Evolutionary conservation across 2,888 invertebrate species (phyloP).

Genomic region (Drosophila leonis): DNA sequence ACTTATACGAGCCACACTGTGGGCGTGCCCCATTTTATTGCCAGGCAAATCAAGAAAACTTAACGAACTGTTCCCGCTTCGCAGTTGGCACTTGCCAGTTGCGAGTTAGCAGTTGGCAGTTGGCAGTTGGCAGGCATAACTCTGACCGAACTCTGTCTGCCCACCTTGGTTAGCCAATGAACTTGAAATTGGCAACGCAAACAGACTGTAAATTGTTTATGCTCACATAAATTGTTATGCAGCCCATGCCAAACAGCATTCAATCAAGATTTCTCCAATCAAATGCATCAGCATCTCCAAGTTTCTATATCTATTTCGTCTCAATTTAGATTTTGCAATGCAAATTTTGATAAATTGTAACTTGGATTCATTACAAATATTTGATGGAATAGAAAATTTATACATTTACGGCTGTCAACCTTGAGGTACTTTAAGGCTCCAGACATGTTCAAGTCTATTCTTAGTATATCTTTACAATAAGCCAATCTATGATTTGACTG

Average conservation of each 20-base stretch:
- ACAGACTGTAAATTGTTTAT: conserved; percentile 28
- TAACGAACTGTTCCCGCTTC: conserved; percentile 66
- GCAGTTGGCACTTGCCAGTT: conserved; percentile 1
- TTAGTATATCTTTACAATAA: too few species aligned
- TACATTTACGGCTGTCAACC: not conserved
- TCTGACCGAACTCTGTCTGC: conserved; percentile 1
- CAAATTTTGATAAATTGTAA: not conserved
- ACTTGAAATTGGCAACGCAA: conserved; percentile 37
- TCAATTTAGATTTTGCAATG: not conserved
- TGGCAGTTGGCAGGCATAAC: conserved; percentile 15
- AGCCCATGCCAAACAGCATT: not conserved
- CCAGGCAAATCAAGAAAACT: conserved; percentile 66
- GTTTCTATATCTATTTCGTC: not conserved
- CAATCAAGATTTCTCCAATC: not conserved
- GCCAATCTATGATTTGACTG: too few species aligned
- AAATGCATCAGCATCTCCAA: not conserved
- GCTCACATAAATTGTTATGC: conserved; percentile 9
- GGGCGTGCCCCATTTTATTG: conserved; percentile 50
- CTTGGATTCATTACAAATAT: not conserved
- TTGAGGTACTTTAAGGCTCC: not conserved
- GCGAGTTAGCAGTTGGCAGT: conserved; percentile 4
- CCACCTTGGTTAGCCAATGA: conserved; percentile 41
- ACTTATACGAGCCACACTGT: conserved; percentile 14
- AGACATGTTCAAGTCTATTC: not conserved
- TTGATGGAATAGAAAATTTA: not conserved